Conservation (phyloP, 2,888 invertebrate species). For the Cacoxenus indagator region DNA sequence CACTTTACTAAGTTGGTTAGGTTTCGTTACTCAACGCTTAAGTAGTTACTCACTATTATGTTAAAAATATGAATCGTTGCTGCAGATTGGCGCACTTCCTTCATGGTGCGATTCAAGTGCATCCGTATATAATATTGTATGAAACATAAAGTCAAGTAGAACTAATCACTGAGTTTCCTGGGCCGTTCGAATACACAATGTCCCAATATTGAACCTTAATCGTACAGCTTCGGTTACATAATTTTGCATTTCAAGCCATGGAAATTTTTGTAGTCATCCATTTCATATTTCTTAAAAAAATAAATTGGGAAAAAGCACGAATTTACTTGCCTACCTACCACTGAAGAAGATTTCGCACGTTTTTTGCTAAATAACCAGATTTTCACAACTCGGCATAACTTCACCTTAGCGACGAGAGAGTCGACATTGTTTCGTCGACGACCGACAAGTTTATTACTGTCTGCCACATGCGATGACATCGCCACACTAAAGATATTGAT, state of each 20-base stretch:
- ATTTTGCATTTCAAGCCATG: background rate
- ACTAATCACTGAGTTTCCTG: too few relatives aligned
- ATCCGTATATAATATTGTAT: too few relatives aligned
- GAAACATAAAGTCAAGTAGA: too few relatives aligned
- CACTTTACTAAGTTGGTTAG: too few relatives aligned
- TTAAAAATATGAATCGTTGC: too few relatives aligned
- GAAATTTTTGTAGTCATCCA: slow-evolving; percentile 5
- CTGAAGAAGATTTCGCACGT: slow-evolving; percentile 3
- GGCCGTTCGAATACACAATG: too few relatives aligned
- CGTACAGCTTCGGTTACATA: slow-evolving; percentile 4
- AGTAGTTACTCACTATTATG: too few relatives aligned
- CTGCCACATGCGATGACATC: slow-evolving; percentile 36
- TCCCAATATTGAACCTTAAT: background rate
- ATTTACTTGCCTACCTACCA: background rate
- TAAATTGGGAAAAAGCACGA: background rate
- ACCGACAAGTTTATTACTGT: slow-evolving; percentile 32
- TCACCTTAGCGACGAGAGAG: background rate
- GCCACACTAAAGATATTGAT: slow-evolving; percentile 25
- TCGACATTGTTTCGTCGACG: background rate
- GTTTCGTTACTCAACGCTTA: too few relatives aligned
- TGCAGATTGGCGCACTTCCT: too few relatives aligned
- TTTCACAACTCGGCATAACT: background rate
- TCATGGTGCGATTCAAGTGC: too few relatives aligned
- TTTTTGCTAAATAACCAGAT: background rate
- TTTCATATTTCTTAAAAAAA: slow-evolving; percentile 5